Conservation (phyloP, 2,113 vertebrate species). For the Cynopterus brachyotis region DNA sequence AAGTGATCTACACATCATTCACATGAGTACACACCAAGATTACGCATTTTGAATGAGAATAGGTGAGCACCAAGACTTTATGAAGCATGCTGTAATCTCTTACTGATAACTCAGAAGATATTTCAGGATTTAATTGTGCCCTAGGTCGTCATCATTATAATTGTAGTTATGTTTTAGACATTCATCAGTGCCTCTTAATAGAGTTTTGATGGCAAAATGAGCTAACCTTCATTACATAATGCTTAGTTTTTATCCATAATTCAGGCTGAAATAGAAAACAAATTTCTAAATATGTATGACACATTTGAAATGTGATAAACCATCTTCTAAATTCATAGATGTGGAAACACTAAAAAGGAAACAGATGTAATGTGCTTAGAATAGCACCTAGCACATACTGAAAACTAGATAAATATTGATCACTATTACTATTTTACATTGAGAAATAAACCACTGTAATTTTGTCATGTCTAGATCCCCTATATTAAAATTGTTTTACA, state of each 20-base stretch:
- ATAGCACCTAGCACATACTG: not conserved
- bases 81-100: not conserved
- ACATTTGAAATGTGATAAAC: not conserved
- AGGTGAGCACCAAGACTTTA: not conserved
- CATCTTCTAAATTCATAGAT: not conserved
- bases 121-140: not conserved
- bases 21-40: not conserved
- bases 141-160: not conserved
- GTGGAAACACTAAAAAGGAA: not conserved
- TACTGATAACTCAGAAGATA: not conserved
- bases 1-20: not conserved
- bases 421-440: not conserved
- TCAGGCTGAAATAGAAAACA: not conserved
- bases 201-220: conserved; percentile 15
- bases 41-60: not conserved
- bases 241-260: not conserved
- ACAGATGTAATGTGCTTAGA: not conserved
- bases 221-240: not conserved
- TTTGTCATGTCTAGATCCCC: not conserved
- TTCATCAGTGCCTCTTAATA: not conserved
- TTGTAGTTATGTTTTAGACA: conserved; percentile 14
- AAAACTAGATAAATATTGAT: not conserved
- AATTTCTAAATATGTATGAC: not conserved
- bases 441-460: not conserved
- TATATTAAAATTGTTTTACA: not conserved